Evolutionary conservation across 2,113 vertebrate genomes (phyloP).

Genomic region (Carassius carassius): DNA sequence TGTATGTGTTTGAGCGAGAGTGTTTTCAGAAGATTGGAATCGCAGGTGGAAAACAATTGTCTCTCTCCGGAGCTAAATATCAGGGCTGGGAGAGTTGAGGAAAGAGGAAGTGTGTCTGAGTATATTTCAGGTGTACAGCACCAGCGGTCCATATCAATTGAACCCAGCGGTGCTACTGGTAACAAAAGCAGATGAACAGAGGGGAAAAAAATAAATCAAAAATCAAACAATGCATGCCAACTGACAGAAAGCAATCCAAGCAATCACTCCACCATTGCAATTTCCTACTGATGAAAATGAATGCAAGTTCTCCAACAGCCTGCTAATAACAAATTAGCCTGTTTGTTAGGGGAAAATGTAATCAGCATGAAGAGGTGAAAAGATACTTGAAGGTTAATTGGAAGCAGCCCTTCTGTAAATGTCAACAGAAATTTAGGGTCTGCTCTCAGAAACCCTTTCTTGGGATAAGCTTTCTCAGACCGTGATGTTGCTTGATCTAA

Average conservation of each 20-base stretch:
- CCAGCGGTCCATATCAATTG: neutral
- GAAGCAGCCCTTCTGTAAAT: slow-evolving; percentile 78
- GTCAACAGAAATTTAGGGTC: slow-evolving; percentile 79
- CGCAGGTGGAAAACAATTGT: slow-evolving; percentile 16
- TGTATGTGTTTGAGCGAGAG: slow-evolving; percentile 13
- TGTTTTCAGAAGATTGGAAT: slow-evolving; percentile 8
- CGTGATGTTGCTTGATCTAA: slow-evolving; percentile 68
- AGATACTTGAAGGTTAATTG: slow-evolving; percentile 83
- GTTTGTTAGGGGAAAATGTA: slow-evolving; percentile 73
- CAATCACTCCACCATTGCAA: slow-evolving; percentile 44
- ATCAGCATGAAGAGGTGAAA: slow-evolving; percentile 78
- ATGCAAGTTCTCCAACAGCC: slow-evolving; percentile 67
- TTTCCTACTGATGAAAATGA: slow-evolving; percentile 65
- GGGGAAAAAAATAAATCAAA: neutral
- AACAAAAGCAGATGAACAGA: slow-evolving; percentile 26
- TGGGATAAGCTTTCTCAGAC: slow-evolving; percentile 69
- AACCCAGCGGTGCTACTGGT: slow-evolving; percentile 23
- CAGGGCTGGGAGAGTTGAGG: slow-evolving; percentile 7
- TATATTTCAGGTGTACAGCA: slow-evolving; percentile 22
- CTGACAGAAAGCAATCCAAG: slow-evolving; percentile 51
- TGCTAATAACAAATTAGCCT: slow-evolving; percentile 81
- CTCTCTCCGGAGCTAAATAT: slow-evolving; percentile 5
- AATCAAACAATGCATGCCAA: slow-evolving; percentile 47
- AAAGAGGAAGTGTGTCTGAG: neutral
- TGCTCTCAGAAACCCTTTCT: slow-evolving; percentile 68